These are phyloP conservation scores for Peromyscus maniculatus DNA, from an alignment of 2,113 vertebrate genomes.

Conservation along the genomic window DNA sequence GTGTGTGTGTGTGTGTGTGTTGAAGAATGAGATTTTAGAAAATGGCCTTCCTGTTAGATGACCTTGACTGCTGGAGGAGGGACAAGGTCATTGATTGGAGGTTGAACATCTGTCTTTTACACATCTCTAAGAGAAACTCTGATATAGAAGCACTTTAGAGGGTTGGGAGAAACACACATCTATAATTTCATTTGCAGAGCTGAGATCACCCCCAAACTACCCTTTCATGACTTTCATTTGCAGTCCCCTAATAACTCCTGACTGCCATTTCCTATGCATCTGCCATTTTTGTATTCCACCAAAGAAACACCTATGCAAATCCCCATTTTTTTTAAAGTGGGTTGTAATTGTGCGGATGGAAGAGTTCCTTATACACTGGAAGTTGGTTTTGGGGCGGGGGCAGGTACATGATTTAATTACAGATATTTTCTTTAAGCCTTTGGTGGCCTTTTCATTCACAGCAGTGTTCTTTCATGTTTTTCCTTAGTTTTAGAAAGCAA, in stretches of 20 bases:
- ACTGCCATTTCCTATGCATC: neutral
- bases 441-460: neutral
- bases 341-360: neutral
- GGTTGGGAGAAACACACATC: neutral
- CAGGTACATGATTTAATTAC: neutral
- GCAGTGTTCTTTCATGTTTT: neutral
- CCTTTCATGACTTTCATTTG: neutral
- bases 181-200: neutral
- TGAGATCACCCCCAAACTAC: neutral
- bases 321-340: neutral
- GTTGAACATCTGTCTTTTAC: neutral
- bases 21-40: neutral
- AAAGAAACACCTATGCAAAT: neutral
- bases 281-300: neutral
- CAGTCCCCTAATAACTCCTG: neutral
- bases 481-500: neutral
- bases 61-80: slow-evolving; percentile 22
- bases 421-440: slow-evolving; percentile 12
- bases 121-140: neutral
- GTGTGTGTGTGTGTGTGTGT: neutral
- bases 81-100: neutral
- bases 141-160: slow-evolving; percentile 9
- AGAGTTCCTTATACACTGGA: slow-evolving; percentile 28
- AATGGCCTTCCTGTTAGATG: neutral
- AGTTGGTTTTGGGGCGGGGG: neutral